Evolutionary conservation across 2,797 vertebrate genomes (phyloP).

Genomic region (Gouania willdenowi): DNA sequence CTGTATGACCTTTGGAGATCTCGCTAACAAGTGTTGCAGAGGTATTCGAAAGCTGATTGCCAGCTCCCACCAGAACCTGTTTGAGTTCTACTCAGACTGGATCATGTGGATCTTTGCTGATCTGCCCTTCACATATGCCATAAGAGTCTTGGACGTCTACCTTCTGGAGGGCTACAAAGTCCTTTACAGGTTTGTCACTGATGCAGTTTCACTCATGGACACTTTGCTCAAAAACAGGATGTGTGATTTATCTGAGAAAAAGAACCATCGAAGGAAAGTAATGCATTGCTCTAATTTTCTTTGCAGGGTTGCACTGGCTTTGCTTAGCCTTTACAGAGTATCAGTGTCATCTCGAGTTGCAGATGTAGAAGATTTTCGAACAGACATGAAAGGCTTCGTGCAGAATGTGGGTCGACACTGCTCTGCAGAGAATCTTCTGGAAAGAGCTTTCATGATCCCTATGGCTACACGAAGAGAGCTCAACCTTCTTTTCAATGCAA

Average conservation of each 20-base stretch:
- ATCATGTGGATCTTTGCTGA: conserved; percentile 86
- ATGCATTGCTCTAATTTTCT: conserved; percentile 10
- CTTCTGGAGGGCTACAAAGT: conserved; percentile 87
- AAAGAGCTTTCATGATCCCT: conserved; percentile 79
- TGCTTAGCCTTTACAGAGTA: conserved; percentile 82
- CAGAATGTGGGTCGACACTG: conserved; percentile 73
- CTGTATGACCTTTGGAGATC: conserved; percentile 88
- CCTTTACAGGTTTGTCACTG: conserved; percentile 74
- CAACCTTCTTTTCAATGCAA: conserved; percentile 85
- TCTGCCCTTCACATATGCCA: conserved; percentile 82
- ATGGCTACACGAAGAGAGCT: conserved; percentile 84
- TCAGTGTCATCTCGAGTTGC: conserved; percentile 69
- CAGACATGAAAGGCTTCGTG: conserved; percentile 80
- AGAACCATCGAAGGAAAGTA: not conserved
- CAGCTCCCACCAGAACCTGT: conserved; percentile 78
- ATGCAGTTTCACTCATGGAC: not conserved
- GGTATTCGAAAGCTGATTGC: conserved; percentile 85
- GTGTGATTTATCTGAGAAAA: too few species aligned
- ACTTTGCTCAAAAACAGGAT: not conserved
- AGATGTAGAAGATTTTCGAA: conserved; percentile 75
- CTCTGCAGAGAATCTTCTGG: conserved; percentile 71
- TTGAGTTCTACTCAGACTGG: conserved; percentile 87
- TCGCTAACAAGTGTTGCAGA: conserved; percentile 85
- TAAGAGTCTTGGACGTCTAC: conserved; percentile 83
- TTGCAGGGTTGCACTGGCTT: conserved; percentile 78